Evolutionary conservation across 1,140 invertebrate genomes (phyloP), one percentile per base, ranked within the genome.

Genomic region (Halotydeus destructor): DNA sequence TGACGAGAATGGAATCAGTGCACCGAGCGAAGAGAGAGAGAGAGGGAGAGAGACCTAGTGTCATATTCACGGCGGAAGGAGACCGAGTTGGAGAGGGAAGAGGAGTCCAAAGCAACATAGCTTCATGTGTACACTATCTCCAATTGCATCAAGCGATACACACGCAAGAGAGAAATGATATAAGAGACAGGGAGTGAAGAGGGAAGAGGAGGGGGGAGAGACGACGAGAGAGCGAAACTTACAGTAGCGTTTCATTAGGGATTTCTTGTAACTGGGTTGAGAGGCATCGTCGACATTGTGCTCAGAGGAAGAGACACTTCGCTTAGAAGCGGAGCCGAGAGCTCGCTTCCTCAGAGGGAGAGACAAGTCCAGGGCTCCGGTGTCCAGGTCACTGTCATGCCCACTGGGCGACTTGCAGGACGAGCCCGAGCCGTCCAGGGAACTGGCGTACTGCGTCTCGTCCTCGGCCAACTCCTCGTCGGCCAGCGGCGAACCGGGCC

Each of bases 181-280:
- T 9, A 9, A 30, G 60, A 43, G 55, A 62, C 44, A 54, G 61
- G 9, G n/a, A 40, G 26, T 9, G 23, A 8, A 18, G 18, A 14
- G 38, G 9, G 26, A 40, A 40, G 36, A 8, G 31, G 11, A 37
- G 38, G n/a, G 18, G 18, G 18, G 38, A 9, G 38, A 43, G 12
- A 14, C 8, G 8, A 43, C 9, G 36, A 42, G 19, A 43, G 2
- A 8, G 3, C 6, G 24, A 12, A 14, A 78, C 78, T 83, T 75
- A 83, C 78, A 72, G 65, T 80, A 83, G 70, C 79, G 68, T 64
- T 76, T 77, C 68, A 83, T 81, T 51, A 83, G 69, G 55, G 72
- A 78, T 60, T 83, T 83, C 65, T 83, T 83, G 66, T 81, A 82
- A 19, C 38, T 34, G 14, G 44, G 38, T 24, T 45, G 18, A 3